Base-by-base conservation (phyloP, 2,888 invertebrate genomes). In the Pseudoips prasinana region DNA sequence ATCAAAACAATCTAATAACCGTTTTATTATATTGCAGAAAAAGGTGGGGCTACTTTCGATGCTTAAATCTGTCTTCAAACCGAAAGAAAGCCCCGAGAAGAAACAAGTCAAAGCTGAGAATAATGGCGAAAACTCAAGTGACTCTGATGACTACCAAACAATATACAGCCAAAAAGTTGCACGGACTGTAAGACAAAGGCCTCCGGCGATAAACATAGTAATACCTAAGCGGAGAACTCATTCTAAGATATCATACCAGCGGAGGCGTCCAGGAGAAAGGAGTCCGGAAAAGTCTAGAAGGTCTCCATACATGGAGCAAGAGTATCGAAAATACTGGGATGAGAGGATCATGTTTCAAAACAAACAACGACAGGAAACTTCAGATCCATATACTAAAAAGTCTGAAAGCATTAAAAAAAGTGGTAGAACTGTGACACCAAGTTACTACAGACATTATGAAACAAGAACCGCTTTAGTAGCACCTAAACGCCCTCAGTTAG, bases 251-350 rank as follows among this genome's bases (percentile, higher is more conserved):
- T 53, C 61, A 2, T 52, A 58, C 30, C 47, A 45, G 25, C 48
- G 54, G 25, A 8, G 14, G 1, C 42, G 42, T 26, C 44, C 33
- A 10, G 52, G 58, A 23, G 61, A 56, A 1, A 50, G 34, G 9
- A 60, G 59, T 14, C 57, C 61, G 1, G 57, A 58, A 7, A 53
- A 45, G 24, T 6, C 27, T 2, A 51, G 43, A 17, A 57, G 49
- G 22, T 35, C 56, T 1, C 75, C 78, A 0, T 74, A 77, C 28
- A 69, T 76, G 69, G 80, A 82, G 41, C 82, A 82, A 42, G 79
- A 82, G 42, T 64, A 76, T 36, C 62, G 74, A 22, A 62, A 73
- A n/a, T 53, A 68, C 14, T 80, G 80, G 73, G 62, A 74, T 39
- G 80, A 82, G 39, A 61, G 58, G 10, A 42, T 76, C 1, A 62